phyloP scores from a whole-genome alignment of 1,140 invertebrate species.

The Phymastichus coffea region DNA sequence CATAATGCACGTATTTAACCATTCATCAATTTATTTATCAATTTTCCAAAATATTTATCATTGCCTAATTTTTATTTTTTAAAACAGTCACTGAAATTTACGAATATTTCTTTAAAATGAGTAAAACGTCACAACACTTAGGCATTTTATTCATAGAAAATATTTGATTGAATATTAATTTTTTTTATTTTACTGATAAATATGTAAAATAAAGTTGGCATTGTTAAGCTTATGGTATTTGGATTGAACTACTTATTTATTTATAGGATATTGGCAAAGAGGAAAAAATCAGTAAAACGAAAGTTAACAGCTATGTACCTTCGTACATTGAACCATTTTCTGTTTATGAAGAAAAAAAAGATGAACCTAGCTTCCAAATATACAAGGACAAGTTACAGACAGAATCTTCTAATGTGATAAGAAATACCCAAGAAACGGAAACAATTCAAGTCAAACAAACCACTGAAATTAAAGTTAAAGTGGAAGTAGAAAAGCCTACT shows the following conservation, averaged over 20 bases:
- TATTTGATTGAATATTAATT: too few species aligned
- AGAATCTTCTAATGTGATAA: constrained; percentile 50
- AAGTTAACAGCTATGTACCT: constrained; percentile 31
- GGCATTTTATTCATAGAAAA: too few species aligned
- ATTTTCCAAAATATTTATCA: constrained; percentile 13
- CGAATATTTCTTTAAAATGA: too few species aligned
- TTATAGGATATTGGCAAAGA: constrained; percentile 50
- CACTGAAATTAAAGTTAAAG: constrained; percentile 32
- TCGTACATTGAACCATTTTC: constrained; percentile 57
- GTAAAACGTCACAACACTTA: too few species aligned
- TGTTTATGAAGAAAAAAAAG: constrained; percentile 51
- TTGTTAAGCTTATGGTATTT: too few species aligned
- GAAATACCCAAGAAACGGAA: constrained; percentile 44
- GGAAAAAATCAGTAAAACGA: constrained; percentile 51
- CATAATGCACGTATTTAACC: constrained; percentile 1
- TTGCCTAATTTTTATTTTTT: constrained; percentile 12
- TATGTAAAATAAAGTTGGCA: too few species aligned
- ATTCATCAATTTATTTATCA: neutral
- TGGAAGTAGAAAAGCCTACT: constrained; percentile 49
- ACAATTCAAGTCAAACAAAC: constrained; percentile 55
- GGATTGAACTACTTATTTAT: constrained; percentile 10
- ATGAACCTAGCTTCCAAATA: constrained; percentile 62
- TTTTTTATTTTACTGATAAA: constrained; percentile 1
- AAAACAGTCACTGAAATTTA: too few species aligned
- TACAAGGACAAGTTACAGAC: constrained; percentile 67